Conservation (phyloP, 2,888 invertebrate species). For the Drosophila anceps region DNA sequence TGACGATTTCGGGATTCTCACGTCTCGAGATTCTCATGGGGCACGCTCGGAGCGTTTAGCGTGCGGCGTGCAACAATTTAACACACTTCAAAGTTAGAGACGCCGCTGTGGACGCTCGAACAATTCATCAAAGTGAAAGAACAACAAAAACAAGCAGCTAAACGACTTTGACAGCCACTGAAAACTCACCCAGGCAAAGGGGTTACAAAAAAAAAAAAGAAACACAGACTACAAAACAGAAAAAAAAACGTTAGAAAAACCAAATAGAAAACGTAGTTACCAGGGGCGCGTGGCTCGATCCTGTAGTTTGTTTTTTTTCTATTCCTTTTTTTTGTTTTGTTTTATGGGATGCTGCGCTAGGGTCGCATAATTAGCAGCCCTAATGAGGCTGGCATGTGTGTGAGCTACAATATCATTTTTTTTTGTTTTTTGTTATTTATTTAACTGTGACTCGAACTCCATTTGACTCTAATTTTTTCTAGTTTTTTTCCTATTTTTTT, state of each 20-base stretch:
- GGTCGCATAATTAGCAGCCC: slow-evolving; percentile 73
- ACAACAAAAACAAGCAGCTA: slow-evolving; percentile 48
- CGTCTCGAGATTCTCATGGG: slow-evolving; percentile 45
- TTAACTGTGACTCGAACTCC: slow-evolving; percentile 5
- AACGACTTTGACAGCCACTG: slow-evolving; percentile 71
- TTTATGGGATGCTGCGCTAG: slow-evolving; percentile 29
- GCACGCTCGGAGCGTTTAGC: slow-evolving; percentile 31
- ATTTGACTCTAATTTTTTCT: slow-evolving; percentile 31
- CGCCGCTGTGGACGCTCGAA: slow-evolving; percentile 29
- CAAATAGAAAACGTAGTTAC: slow-evolving; percentile 13
- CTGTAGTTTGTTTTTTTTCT: slow-evolving; percentile 23
- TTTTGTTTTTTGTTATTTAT: slow-evolving; percentile 9
- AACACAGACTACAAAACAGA: background rate
- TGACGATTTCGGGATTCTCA: slow-evolving; percentile 48
- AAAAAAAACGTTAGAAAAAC: slow-evolving; percentile 18
- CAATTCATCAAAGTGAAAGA: slow-evolving; percentile 50
- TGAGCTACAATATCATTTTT: slow-evolving; percentile 3
- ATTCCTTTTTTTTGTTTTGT: slow-evolving; percentile 4
- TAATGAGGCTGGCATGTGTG: slow-evolving; percentile 35
- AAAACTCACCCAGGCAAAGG: slow-evolving; percentile 51
- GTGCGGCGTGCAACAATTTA: slow-evolving; percentile 66
- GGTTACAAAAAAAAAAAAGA: slow-evolving; percentile 33
- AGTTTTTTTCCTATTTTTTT: slow-evolving; percentile 15
- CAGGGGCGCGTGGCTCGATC: slow-evolving; percentile 64
- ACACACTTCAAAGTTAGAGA: slow-evolving; percentile 59